These are phyloP conservation scores for Musca vetustissima DNA, from an alignment of 1,140 invertebrate genomes.

Conservation along the genomic window DNA sequence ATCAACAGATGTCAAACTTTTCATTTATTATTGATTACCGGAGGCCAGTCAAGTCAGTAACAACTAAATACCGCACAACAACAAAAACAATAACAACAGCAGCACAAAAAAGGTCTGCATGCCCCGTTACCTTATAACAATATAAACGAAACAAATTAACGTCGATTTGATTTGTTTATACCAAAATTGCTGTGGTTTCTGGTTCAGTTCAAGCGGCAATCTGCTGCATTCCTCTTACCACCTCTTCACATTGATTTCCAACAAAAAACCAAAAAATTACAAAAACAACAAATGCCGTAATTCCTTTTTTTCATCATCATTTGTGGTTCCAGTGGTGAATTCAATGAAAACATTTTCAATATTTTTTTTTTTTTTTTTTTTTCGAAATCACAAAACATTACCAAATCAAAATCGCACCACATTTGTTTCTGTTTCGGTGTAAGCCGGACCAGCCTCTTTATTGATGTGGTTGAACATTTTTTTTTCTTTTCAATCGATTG, in stretches of 20 bases:
- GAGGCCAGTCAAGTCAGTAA: too few relatives aligned
- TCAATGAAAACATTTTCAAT: conserved; percentile 10
- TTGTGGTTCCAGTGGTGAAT: background rate
- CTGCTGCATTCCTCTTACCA: too few relatives aligned
- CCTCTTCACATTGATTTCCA: too few relatives aligned
- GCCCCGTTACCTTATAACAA: background rate
- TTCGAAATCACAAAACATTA: background rate
- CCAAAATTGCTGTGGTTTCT: conserved; percentile 6
- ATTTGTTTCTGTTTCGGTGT: conserved; percentile 2
- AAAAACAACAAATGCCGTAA: too few relatives aligned
- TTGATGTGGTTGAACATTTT: background rate
- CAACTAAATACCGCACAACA: too few relatives aligned
- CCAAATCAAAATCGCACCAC: background rate
- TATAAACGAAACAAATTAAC: conserved; percentile 11
- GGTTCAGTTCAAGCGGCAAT: background rate
- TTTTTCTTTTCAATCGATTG: conserved; percentile 2
- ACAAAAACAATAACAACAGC: background rate
- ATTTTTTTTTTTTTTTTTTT: too few relatives aligned
- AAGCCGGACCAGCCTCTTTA: too few relatives aligned
- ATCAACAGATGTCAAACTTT: conserved; percentile 13
- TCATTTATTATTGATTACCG: conserved; percentile 7
- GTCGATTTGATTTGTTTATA: conserved; percentile 16
- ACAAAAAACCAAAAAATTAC: too few relatives aligned
- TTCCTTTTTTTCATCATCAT: too few relatives aligned
- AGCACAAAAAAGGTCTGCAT: background rate